phyloP scores from a whole-genome alignment of 1,140 invertebrate species.

The Lutraria rhynchaena region DNA sequence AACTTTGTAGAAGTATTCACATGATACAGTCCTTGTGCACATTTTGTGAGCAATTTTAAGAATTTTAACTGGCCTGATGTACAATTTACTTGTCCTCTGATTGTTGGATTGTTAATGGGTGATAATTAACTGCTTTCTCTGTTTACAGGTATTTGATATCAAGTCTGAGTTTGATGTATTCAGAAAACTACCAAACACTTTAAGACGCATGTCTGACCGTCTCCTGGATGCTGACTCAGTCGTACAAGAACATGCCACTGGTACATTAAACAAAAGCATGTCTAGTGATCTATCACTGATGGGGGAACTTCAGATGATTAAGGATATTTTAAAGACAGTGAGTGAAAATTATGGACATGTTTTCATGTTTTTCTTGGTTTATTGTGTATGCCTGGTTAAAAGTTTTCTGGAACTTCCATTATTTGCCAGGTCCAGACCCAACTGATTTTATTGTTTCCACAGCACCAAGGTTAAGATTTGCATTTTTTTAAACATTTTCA shows the following conservation, averaged over 20 bases:
- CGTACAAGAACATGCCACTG: conserved; percentile 61
- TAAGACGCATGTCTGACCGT: conserved; percentile 68
- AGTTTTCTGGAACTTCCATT: too few relatives aligned
- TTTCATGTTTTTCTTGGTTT: too few relatives aligned
- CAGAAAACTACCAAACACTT: conserved; percentile 72
- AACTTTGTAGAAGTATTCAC: too few relatives aligned
- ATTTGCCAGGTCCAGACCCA: background rate
- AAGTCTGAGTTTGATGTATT: conserved; percentile 76
- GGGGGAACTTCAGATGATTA: conserved; percentile 77
- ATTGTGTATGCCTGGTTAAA: background rate
- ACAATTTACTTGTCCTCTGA: too few relatives aligned
- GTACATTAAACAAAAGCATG: conserved; percentile 73
- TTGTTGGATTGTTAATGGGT: background rate
- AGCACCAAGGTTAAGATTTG: background rate
- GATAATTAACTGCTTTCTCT: conserved; percentile 23
- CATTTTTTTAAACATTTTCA: too few relatives aligned
- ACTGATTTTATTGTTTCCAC: too few relatives aligned
- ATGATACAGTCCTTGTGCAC: too few relatives aligned
- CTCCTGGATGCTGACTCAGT: conserved; percentile 73
- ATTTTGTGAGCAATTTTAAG: too few relatives aligned
- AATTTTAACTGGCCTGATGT: too few relatives aligned
- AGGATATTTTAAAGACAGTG: conserved; percentile 77
- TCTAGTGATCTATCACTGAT: conserved; percentile 73
- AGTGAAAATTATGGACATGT: too few relatives aligned
- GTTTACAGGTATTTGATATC: conserved; percentile 78